Evolutionary conservation across 1,140 invertebrate species (phyloP), one percentile per base, ranked within the genome.

Genomic region (Ceratosolen solmsi): DNA sequence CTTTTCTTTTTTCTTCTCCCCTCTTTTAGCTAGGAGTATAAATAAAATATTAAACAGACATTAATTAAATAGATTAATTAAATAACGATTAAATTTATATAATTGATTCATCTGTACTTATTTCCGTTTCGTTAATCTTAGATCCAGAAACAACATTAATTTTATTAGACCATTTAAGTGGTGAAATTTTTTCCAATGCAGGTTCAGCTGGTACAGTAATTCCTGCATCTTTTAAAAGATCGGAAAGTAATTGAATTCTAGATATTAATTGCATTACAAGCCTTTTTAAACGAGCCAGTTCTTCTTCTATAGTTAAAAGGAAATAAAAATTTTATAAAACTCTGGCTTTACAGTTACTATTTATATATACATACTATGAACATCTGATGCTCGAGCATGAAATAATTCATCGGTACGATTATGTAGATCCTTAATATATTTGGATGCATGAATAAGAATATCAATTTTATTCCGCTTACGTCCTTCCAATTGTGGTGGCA

Each of bases 401-500:
- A 92, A 89, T 51, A 91, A 89, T 20, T 90, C 88, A n/a, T 91
- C 91, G 0, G 87, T 90, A 33, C 89, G 86, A 86, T 75, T 90
- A 84, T 92, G 90, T 11, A 93, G 86, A 72, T 92, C 91, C 84
- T 91, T 91, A 82, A 93, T 92, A 65, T 92, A 91, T 81, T 92
- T 92, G 27, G 89, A 89, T 15, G 92, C 91, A 33, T 92, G 91
- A 49, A 92, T 86, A 58, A 92, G 87, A 56, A 92, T 92, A 65
- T 92, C 92, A 76, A 92, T 89, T 88, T 93, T 93, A 85, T 92
- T 91, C 49, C 87, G 86, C 72, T 89, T 90, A 75, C 90, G 87
- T 38, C 92, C 92, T 65, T 93, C 91, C 83, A 92, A 91, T 85
- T 92, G 87, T 33, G 91, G 90, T 15, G 92, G 92, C 68, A 93